Conservation (phyloP, 2,888 invertebrate species). For the Copidosoma aretas region DNA sequence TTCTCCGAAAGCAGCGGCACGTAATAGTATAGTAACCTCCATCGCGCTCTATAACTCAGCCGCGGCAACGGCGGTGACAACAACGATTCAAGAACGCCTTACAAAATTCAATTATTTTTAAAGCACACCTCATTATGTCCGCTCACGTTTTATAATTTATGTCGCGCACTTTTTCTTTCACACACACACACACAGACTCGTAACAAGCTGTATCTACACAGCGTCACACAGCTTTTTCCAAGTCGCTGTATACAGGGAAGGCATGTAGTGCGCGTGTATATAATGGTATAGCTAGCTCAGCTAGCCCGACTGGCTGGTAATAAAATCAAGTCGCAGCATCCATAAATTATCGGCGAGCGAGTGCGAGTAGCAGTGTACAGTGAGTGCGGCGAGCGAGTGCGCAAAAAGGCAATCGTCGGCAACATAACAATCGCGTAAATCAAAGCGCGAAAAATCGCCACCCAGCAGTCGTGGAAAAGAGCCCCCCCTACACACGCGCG, state of each 20-base stretch:
- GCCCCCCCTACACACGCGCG: no score
- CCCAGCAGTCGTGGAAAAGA: not conserved
- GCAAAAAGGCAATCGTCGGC: constrained; percentile 13
- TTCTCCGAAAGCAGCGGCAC: no score
- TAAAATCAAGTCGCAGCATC: constrained; percentile 2
- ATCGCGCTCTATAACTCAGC: no score
- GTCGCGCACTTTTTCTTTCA: not conserved
- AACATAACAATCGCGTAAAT: constrained; percentile 27
- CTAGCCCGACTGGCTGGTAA: not conserved
- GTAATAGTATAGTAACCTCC: no score
- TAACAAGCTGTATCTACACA: not conserved
- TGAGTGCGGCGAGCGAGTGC: not conserved
- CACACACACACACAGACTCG: not conserved
- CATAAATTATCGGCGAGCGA: not conserved
- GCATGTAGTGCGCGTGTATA: not conserved
- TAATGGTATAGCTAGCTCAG: not conserved
- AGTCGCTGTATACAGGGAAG: not conserved
- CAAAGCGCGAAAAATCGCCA: constrained; percentile 20
- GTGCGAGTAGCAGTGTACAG: no score
- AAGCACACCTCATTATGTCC: constrained; percentile 2
- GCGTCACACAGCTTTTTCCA: not conserved
- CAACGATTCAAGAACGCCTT: not conserved
- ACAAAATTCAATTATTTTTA: constrained; percentile 1
- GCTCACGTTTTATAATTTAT: not conserved
- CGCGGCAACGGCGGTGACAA: not conserved